Evolutionary conservation across 2,888 invertebrate species (phyloP), one percentile per base, ranked within the genome.

Genomic region (Pinctada fucata): DNA sequence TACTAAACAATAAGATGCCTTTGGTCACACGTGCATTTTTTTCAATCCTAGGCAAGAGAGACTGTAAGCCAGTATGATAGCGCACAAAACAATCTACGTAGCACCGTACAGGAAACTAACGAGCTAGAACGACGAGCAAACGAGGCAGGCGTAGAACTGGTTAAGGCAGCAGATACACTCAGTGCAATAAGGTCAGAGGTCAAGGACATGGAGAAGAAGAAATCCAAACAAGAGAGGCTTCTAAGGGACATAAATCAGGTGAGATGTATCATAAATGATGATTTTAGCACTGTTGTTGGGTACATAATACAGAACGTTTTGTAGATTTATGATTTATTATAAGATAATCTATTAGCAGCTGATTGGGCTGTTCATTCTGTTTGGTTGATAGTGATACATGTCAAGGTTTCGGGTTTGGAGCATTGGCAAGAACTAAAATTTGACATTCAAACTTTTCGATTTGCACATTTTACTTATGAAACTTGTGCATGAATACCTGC

Each of bases 101-200:
- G 80, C 58, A 88, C 89, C 0, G 79, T 87, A 3, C 85, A 86
- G 70, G 91, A 91, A 71, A 87, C 89, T 0, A 84, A 86, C 49
- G 90, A 90, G 80, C 82, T 91, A 71, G 90, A 91, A 77, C 85
- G 86, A 66, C 81, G 91, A 64, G 89, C 91, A 3, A 88, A 89
- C 72, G 82, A 89, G 63, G 88, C 90, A 2, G 91, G 90, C 2
- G 81, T 88, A 4, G 86, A 89, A 80, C 85, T 91, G 8, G 84
- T 91, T 13, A 88, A 88, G 79, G 86, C 88, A 8, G 82, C 87
- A 65, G 91, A 90, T 31, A 83, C 88, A 66, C 82, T 91, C 4
- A 81, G 81, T 31, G 72, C 80, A 63, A 78, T 90, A 45, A 82
- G 87, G 79, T 76, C 83, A 8, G 88, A 91, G 79, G 82, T 87